Conservation (phyloP, 2,888 invertebrate species). For the Cremastinae sp. region DNA sequence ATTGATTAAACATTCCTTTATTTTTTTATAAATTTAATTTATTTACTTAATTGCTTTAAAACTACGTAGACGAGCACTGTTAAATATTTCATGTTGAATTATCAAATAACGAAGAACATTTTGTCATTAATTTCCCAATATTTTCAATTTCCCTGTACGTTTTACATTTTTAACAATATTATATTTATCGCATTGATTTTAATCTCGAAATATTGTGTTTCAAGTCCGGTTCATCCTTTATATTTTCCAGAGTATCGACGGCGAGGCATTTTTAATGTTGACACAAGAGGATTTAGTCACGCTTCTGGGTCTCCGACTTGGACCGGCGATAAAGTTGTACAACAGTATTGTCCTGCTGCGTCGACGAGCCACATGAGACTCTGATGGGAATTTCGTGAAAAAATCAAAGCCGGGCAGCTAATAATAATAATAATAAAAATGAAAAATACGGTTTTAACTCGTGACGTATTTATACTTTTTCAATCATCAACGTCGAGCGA, state of each 20-base stretch:
- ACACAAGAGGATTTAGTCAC: conserved; percentile 91
- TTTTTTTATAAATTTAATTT: background rate
- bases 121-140: too few species aligned
- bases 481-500: conserved; percentile 7
- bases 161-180: too few species aligned
- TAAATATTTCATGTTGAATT: too few species aligned
- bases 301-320: conserved; percentile 89
- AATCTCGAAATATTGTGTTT: too few species aligned
- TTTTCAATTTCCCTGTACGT: too few species aligned
- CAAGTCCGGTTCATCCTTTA: too few species aligned
- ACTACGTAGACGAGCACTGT: too few species aligned
- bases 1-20: background rate
- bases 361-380: conserved; percentile 78
- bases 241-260: conserved; percentile 88
- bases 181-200: too few species aligned
- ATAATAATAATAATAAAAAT: background rate
- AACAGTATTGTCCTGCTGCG: conserved; percentile 85
- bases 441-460: conserved; percentile 4
- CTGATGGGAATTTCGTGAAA: conserved; percentile 28
- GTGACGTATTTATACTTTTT: conserved; percentile 25
- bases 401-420: conserved; percentile 55
- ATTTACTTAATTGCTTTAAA: too few species aligned
- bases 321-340: conserved; percentile 92
- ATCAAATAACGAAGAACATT: too few species aligned
- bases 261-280: conserved; percentile 90